phyloP scores from a whole-genome alignment of 64 coral and sea anemone species.

The Hydrozoanthus tunicans region DNA sequence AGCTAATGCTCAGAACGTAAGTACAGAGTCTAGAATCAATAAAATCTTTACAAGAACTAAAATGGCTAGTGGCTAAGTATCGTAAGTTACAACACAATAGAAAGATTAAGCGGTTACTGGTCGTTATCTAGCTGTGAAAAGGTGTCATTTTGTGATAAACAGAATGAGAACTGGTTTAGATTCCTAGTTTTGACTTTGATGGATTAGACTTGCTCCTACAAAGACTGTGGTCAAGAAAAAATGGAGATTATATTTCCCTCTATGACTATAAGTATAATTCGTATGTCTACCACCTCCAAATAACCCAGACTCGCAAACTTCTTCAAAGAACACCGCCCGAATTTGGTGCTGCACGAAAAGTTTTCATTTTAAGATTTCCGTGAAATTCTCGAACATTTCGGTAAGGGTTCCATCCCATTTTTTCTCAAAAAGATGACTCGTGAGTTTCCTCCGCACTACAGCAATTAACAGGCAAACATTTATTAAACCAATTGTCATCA shows the following conservation, averaged over 20 bases:
- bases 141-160: constrained; percentile 61
- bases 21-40: neutral
- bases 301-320: constrained; percentile 54
- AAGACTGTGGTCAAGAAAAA: constrained; percentile 59
- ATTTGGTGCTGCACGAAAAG: constrained; percentile 37
- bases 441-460: constrained; percentile 21
- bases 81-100: neutral
- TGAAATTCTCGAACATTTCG: neutral
- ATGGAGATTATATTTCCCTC: constrained; percentile 52
- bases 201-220: constrained; percentile 49
- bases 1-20: neutral
- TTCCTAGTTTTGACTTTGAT: constrained; percentile 65
- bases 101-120: constrained; percentile 41
- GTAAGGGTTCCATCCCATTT: neutral
- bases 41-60: neutral
- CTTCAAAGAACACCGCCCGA: constrained; percentile 56
- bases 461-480: constrained; percentile 65
- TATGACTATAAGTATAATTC: constrained; percentile 46
- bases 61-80: constrained; percentile 4
- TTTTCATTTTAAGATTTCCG: constrained; percentile 8
- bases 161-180: constrained; percentile 57
- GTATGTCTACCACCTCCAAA: constrained; percentile 55
- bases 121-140: constrained; percentile 55
- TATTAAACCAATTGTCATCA: constrained; percentile 68
- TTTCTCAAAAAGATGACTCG: constrained; percentile 22